phyloP scores from a whole-genome alignment of 92 coral and sea anemone genomes.

The Micromussa lordhowensis region DNA sequence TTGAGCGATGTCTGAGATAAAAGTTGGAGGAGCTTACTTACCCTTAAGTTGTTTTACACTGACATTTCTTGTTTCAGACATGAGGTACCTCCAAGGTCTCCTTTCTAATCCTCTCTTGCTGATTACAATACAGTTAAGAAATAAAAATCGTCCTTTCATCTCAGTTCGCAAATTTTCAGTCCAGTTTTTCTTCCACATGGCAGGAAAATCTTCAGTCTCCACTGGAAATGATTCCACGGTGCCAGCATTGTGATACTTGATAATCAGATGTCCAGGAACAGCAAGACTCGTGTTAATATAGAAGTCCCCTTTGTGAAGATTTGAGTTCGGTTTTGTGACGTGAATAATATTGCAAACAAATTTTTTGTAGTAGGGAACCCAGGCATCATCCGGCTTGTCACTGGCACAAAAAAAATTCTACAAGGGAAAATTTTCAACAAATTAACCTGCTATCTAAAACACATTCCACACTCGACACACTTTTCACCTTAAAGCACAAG shows the following conservation, averaged over 20 bases:
- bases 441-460: background rate
- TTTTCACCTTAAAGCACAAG: background rate
- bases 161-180: constrained; percentile 81
- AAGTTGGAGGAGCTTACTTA: constrained; percentile 18
- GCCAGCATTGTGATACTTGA: constrained; percentile 89
- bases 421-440: background rate
- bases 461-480: background rate
- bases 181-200: constrained; percentile 88
- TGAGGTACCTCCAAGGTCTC: constrained; percentile 96
- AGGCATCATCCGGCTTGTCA: constrained; percentile 88
- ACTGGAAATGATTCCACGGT: constrained; percentile 81
- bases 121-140: constrained; percentile 87
- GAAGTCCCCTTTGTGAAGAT: constrained; percentile 96
- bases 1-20: no score
- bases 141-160: constrained; percentile 90
- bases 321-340: constrained; percentile 67
- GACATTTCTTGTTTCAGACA: constrained; percentile 85
- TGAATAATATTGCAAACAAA: constrained; percentile 88
- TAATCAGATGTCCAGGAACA: constrained; percentile 87
- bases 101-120: constrained; percentile 85
- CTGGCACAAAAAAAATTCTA: constrained; percentile 79
- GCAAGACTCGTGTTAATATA: constrained; percentile 85
- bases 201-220: constrained; percentile 79
- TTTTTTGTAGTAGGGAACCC: constrained; percentile 94
- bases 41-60: constrained; percentile 81